These are phyloP conservation scores for Microtus richardsoni DNA, from an alignment of 2,113 vertebrate species.

Conservation along the genomic window DNA sequence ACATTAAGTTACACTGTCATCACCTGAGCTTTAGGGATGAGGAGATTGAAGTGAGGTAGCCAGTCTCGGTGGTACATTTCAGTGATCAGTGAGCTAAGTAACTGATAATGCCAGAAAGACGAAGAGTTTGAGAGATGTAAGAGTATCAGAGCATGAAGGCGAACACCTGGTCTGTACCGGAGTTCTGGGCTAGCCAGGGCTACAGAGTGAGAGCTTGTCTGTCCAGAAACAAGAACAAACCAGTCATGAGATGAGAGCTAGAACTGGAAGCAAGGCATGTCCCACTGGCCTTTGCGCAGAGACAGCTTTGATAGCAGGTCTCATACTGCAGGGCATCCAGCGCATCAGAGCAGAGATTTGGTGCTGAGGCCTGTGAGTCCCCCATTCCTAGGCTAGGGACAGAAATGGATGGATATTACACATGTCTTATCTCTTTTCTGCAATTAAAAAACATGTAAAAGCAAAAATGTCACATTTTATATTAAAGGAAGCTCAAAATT, in stretches of 20 bases:
- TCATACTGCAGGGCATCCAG: neutral
- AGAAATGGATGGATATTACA: neutral
- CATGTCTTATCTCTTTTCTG: slow-evolving; percentile 4
- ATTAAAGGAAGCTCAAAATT: slow-evolving; percentile 19
- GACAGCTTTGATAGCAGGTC: neutral
- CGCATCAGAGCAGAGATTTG: neutral
- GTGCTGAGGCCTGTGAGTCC: neutral
- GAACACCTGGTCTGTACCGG: neutral
- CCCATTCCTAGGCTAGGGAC: neutral
- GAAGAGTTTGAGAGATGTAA: neutral
- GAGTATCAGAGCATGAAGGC: too few relatives aligned
- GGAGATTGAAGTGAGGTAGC: slow-evolving; percentile 34
- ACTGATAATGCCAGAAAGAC: neutral
- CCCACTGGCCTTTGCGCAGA: neutral
- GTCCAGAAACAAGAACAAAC: neutral
- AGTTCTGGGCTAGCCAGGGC: neutral
- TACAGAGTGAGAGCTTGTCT: neutral
- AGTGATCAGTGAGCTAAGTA: neutral
- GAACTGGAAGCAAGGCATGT: neutral
- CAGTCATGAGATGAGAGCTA: neutral
- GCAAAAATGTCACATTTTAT: neutral
- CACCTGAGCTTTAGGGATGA: slow-evolving; percentile 8
- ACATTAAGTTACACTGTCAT: neutral
- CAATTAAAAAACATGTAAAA: neutral
- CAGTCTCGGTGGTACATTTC: neutral